Evolutionary conservation across 2,113 vertebrate species (phyloP), one percentile per base, ranked within the genome.

Genomic region (Bubalus kerabau): DNA sequence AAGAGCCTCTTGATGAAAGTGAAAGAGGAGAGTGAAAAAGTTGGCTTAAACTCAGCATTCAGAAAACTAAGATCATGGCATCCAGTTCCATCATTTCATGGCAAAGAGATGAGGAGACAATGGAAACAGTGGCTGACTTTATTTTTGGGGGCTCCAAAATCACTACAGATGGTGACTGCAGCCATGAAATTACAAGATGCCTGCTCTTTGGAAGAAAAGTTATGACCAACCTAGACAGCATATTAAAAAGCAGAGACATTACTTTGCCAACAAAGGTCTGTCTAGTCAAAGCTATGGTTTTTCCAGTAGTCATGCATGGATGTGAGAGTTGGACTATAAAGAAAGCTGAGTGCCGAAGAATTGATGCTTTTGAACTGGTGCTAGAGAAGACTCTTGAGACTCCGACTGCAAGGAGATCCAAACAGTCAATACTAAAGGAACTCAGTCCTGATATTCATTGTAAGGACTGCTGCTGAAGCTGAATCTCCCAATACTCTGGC

Each of bases 311-410:
- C 64, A 67, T 11, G 64, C 10, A 67, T 67, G 64, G 7, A 11
- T 67, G 64, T 36, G 64, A 36, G 64, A 67, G 64, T 2, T 67
- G 64, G 64, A 36, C 7, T 11, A 21, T 36, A 21, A 67, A 67
- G 32, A 36, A 67, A 21, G 17, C 4, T 36, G 32, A 67, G 32
- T 5, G 16, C 32, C 0, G 0, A n/a, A 36, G 8, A 19, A 5
- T 2, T 10, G 64, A 21, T 67, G 8, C 2, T 67, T 36, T 67
- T 67, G 64, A n/a, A 36, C 32, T 67, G 32, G 64, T 19, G 16
- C 2, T 67, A 16, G 32, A 21, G 2, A 67, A 67, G 64, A 36
- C 64, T 67, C 17, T 67, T 36, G 32, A 67, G 32, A 67, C 24
- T 11, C 24, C 10, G 16, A 67, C 8, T 67, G 8, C 32, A 36